phyloP scores from a whole-genome alignment of 2,888 invertebrate species.

The Blastobasis adustella region DNA sequence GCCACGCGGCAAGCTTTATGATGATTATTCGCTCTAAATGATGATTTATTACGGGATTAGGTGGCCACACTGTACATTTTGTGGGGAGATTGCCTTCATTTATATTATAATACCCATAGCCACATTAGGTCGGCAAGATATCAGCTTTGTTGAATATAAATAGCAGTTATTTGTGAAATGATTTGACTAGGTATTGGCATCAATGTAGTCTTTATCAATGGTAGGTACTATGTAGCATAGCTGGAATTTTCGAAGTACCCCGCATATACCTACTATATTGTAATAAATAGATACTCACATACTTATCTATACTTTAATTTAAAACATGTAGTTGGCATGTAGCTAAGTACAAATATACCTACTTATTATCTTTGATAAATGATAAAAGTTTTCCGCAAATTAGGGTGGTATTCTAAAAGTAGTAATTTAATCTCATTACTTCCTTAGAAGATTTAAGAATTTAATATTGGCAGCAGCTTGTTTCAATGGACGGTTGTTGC shows the following conservation, averaged over 20 bases:
- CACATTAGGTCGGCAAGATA: constrained; percentile 49
- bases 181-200: too few species aligned
- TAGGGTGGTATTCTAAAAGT: not conserved
- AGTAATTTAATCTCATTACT: constrained; percentile 7
- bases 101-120: constrained; percentile 50
- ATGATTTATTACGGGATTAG: constrained; percentile 72
- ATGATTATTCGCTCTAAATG: constrained; percentile 70
- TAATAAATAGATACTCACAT: too few species aligned
- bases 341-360: not conserved
- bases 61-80: constrained; percentile 57
- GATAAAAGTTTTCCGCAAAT: constrained; percentile 2
- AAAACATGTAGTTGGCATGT: too few species aligned
- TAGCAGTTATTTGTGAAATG: constrained; percentile 20
- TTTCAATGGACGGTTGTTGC: constrained; percentile 41
- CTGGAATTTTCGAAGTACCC: too few species aligned
- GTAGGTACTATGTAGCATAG: too few species aligned
- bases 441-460: constrained; percentile 48
- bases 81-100: constrained; percentile 64
- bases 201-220: too few species aligned
- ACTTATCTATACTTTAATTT: too few species aligned
- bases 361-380: not conserved
- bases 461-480: constrained; percentile 63
- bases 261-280: too few species aligned
- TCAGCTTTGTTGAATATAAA: constrained; percentile 44
- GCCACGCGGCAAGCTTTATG: constrained; percentile 48